Base-by-base conservation (phyloP, 1,140 invertebrate species). In the Steinernema khuongi region DNA sequence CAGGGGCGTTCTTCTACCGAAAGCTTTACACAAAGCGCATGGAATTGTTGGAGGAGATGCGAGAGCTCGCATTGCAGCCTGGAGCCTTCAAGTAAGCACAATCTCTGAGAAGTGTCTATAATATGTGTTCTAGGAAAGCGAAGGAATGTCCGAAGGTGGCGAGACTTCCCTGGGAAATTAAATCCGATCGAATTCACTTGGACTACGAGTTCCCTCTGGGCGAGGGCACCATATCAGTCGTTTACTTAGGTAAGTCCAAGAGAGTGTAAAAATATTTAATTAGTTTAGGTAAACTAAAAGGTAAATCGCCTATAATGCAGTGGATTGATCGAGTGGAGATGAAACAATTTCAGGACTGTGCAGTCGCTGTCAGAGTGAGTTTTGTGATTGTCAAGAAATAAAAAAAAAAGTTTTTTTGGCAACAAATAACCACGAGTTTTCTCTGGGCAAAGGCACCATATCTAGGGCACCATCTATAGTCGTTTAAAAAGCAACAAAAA, bases 291-390 rank as follows among this genome's bases (percentile, higher is more conserved):
- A 78, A 78, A 67, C 36, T 78, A 19, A 78, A 78, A 69, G 77
- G 77, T 29, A 77, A 77, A 44, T 67, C 77, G 0, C 77, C 77
- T 19, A 76, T 78, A 26, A 70, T 78, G 60, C 74, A 77, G 32
- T 78, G 77, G 77, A 78, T 78, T 7, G 71, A 78, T 29, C 32
- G 70, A 43, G 41, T 76, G 11, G 77, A 78, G 66, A 78, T 78
- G 74, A 76, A 76, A 18, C 77, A 78, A 31, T 78, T 78, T 50
- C 77, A 78, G 44, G 77, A 78, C 31, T 78, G 77, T 36, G 74
- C 77, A 26, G 77, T 78, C 1, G 77, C 77, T 31, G 70, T 78
- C 31, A 28, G 77, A 32, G 74, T 74, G 4, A 72, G 73, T 50
- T 0, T 70, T 1, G 14, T n/a, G n/a, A n/a, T n/a, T n/a, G n/a